Conservation (phyloP, 1,140 invertebrate species). For the Drosophila prosaltans region DNA sequence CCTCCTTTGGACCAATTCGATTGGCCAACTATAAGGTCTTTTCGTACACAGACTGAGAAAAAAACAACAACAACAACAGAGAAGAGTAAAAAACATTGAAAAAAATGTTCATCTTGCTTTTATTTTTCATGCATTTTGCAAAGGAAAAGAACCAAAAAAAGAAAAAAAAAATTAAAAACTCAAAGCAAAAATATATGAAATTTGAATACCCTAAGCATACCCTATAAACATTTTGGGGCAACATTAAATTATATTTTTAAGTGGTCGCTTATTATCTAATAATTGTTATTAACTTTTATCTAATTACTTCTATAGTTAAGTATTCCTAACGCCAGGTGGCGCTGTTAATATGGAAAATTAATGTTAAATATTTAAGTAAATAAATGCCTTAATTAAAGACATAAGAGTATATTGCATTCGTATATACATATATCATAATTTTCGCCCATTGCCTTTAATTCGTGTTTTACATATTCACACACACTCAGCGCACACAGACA, state of each 20-base stretch:
- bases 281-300: too few relatives aligned
- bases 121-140: constrained; percentile 10
- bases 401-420: not conserved
- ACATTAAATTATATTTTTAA: too few relatives aligned
- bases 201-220: constrained; percentile 36
- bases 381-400: too few relatives aligned
- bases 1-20: constrained; percentile 57
- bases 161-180: not conserved
- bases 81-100: constrained; percentile 18
- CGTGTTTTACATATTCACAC: constrained; percentile 25
- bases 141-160: constrained; percentile 19
- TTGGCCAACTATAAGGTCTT: constrained; percentile 41
- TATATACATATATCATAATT: not conserved
- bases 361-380: too few relatives aligned
- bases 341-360: too few relatives aligned
- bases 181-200: constrained; percentile 20
- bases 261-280: too few relatives aligned
- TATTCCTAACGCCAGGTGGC: too few relatives aligned
- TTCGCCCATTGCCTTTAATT: constrained; percentile 4
- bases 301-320: too few relatives aligned
- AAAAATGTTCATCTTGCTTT: constrained; percentile 14
- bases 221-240: not conserved
- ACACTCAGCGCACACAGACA: constrained; percentile 22
- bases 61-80: constrained; percentile 11
- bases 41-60: not conserved